Evolutionary conservation across 92 coral and sea anemone species (phyloP), one percentile per base, ranked within the genome.

Genomic region (Metridium senile): DNA sequence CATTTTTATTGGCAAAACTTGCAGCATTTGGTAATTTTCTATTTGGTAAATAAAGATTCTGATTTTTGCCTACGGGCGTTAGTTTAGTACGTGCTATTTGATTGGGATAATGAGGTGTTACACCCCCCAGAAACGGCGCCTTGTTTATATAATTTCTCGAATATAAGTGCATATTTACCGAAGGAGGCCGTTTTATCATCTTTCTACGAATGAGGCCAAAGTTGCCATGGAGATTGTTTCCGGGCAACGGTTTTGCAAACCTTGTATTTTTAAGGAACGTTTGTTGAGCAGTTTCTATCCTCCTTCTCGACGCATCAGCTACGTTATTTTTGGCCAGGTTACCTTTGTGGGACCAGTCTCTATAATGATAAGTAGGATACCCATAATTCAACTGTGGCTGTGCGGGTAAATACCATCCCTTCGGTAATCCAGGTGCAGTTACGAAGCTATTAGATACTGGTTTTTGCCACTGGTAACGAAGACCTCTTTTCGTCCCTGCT

Each of bases 281-380:
- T 73, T 57, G 66, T 73, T 58, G 33, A n/a, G 78, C 78, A n/a
- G 54, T 73, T 57, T 73, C 67, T 0, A 73, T 10, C 31, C 68
- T 51, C 27, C 80, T 49, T 47, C 71, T 62, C 26, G 80, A 47
- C 9, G 71, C 71, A 17, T 13, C 29, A 33, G 39, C 25, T 21
- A 28, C 27, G 13, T 56, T 75, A 22, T 26, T 23, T 8, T 11
- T 75, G 22, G 61, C 80, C 10, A 67, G 21, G n/a, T 34, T 70
- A 33, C 84, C 84, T 49, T 84, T 88, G 52, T 54, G 86, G 9
- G 93, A 88, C 93, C 93, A 88, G 73, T 88, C 93, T 32, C 73
- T 85, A 69, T 74, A 88, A 69, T 74, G 84, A 56, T 22, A 45
- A 4, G 33, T 29, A 34, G 63, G 51, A 30, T 72, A 30, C 27